A percentile compares a stretch with the other conserved stretches of the same genome.
phyloP scores from a whole-genome alignment of 2,797 vertebrate genomes.

The Sandelia bainsii region DNA sequence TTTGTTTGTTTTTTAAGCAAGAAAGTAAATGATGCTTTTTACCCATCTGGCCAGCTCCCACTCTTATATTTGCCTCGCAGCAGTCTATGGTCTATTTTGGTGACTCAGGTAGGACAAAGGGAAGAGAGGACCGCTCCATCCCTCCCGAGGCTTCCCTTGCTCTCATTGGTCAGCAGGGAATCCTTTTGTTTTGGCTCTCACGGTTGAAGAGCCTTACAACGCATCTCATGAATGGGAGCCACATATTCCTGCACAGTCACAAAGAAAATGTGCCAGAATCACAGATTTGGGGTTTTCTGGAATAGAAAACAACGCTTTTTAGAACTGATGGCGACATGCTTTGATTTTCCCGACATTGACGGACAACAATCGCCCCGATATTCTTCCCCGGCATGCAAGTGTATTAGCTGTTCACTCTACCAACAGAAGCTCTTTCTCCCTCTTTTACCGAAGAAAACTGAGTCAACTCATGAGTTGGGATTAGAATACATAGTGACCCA shows the following conservation, averaged over 20 bases:
- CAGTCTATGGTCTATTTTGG: slow-evolving; percentile 28
- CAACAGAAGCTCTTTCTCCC: slow-evolving; percentile 23
- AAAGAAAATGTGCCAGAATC: not conserved
- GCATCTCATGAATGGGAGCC: slow-evolving; percentile 46
- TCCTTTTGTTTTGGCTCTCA: slow-evolving; percentile 71
- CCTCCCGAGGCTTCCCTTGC: slow-evolving; percentile 45
- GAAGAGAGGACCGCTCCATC: slow-evolving; percentile 61
- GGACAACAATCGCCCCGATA: not conserved
- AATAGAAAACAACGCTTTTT: not conserved
- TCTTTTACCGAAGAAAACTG: slow-evolving; percentile 40
- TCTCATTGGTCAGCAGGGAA: slow-evolving; percentile 67
- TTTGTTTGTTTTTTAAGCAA: no score
- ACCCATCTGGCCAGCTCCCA: not conserved
- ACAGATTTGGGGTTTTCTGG: not conserved
- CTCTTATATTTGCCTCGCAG: not conserved
- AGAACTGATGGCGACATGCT: not conserved
- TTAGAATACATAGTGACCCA: slow-evolving; percentile 76
- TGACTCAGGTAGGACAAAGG: slow-evolving; percentile 73
- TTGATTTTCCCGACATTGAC: not conserved
- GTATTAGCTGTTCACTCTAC: not conserved
- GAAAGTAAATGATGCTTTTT: not conserved
- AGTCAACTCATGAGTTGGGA: slow-evolving; percentile 53
- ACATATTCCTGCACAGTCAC: slow-evolving; percentile 4
- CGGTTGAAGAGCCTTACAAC: slow-evolving; percentile 30
- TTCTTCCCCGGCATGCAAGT: not conserved